These are phyloP conservation scores for Stercorarius parasiticus DNA, from an alignment of 2,113 vertebrate genomes.

Conservation along the genomic window DNA sequence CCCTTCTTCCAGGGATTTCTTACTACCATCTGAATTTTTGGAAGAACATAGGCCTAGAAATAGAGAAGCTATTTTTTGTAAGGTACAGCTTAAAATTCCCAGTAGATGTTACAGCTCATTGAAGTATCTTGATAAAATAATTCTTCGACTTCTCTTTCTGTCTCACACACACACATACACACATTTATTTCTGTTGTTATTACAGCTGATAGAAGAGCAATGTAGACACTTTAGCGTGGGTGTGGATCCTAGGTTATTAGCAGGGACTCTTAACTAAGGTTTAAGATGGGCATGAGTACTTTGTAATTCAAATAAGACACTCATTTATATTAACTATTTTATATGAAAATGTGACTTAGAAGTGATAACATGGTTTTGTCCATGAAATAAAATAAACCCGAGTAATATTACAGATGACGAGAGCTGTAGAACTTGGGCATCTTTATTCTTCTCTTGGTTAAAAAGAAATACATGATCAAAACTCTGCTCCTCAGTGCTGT, in stretches of 20 bases:
- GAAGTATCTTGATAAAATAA: neutral
- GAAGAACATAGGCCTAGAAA: neutral
- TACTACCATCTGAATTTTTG: neutral
- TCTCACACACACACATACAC: too few species aligned
- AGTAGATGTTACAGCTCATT: neutral
- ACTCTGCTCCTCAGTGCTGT: neutral
- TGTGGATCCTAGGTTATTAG: neutral
- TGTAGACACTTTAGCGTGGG: neutral
- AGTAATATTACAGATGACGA: neutral
- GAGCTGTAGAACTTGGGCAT: neutral
- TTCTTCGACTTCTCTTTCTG: neutral
- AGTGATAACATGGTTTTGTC: neutral
- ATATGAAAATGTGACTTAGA: neutral
- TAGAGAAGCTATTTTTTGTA: neutral
- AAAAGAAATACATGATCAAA: neutral
- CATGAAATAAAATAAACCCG: neutral
- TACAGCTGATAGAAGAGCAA: neutral
- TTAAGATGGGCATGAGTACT: neutral
- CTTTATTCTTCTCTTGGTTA: neutral
- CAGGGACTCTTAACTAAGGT: neutral
- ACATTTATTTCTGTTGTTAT: neutral
- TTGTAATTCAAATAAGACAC: neutral
- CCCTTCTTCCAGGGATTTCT: neutral
- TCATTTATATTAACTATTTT: neutral
- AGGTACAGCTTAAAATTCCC: neutral